Evolutionary conservation across 1,140 invertebrate genomes (phyloP).

Genomic region (Ylistrum balloti): DNA sequence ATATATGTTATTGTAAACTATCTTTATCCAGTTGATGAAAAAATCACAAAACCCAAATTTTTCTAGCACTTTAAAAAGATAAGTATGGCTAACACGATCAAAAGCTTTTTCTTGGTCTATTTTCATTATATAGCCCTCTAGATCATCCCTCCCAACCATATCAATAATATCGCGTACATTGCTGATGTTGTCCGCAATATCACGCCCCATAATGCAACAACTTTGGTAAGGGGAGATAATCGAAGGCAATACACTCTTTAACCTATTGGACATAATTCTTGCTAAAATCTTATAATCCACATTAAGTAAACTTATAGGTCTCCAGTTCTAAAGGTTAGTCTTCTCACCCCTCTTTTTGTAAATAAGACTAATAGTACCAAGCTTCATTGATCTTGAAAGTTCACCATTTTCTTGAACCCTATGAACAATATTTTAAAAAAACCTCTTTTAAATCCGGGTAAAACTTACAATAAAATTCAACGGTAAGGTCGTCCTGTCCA

Average conservation of each 20-base stretch:
- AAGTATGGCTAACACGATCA: conserved; percentile 47
- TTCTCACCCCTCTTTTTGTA: conserved; percentile 55
- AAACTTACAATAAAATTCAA: conserved; percentile 54
- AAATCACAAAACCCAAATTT: too few species aligned
- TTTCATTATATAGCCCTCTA: conserved; percentile 51
- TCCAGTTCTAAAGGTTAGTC: conserved; percentile 49
- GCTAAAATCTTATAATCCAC: conserved; percentile 57
- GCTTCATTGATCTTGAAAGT: conserved; percentile 48
- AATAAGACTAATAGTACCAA: conserved; percentile 49
- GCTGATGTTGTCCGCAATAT: too few species aligned
- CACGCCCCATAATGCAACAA: too few species aligned
- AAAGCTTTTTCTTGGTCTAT: too few species aligned
- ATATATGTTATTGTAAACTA: conserved; percentile 44
- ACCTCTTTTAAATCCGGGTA: conserved; percentile 3
- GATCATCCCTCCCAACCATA: conserved; percentile 45
- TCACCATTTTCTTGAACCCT: conserved; percentile 1
- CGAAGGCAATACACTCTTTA: conserved; percentile 55
- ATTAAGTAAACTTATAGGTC: conserved; percentile 53
- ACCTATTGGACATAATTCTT: conserved; percentile 47
- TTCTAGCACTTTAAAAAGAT: conserved; percentile 41
- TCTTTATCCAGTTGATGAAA: too few species aligned
- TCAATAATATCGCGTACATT: conserved; percentile 56
- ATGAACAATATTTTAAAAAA: neutral
- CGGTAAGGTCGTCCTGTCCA: conserved; percentile 42
- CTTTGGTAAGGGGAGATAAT: too few species aligned